These are phyloP conservation scores for Nicator chloris DNA, from an alignment of 2,113 vertebrate species.

Conservation along the genomic window DNA sequence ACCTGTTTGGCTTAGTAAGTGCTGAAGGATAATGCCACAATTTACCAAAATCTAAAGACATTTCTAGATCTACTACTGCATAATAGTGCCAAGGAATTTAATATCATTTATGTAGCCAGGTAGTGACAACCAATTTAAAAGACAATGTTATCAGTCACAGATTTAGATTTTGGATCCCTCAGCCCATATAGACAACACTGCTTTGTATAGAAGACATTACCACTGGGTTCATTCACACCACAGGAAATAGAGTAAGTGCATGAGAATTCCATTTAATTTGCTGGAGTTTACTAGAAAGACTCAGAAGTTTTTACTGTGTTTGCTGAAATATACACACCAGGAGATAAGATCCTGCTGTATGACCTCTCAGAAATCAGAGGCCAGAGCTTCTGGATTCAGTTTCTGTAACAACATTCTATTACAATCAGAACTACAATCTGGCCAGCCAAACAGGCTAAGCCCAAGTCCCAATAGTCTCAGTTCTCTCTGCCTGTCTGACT, in stretches of 20 bases:
- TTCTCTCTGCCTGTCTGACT: background rate
- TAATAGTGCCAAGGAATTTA: background rate
- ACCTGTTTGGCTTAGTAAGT: background rate
- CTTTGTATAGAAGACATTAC: background rate
- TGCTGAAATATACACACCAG: background rate
- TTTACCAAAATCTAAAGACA: background rate
- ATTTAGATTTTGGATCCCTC: background rate
- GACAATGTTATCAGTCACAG: background rate
- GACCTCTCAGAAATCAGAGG: background rate
- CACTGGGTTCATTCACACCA: background rate
- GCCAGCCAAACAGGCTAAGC: background rate
- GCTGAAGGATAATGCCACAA: background rate
- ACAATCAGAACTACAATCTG: background rate
- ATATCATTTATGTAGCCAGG: background rate
- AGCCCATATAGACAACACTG: background rate
- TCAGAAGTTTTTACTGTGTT: background rate
- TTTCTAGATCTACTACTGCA: background rate
- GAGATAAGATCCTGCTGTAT: background rate
- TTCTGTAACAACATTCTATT: background rate
- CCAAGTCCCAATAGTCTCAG: background rate
- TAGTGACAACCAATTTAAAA: background rate
- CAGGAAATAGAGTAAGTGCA: background rate
- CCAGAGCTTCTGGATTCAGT: background rate
- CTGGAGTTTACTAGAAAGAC: background rate
- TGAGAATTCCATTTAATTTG: background rate